phyloP scores from a whole-genome alignment of 1,140 invertebrate genomes.

The Xylocopa sonorina region DNA sequence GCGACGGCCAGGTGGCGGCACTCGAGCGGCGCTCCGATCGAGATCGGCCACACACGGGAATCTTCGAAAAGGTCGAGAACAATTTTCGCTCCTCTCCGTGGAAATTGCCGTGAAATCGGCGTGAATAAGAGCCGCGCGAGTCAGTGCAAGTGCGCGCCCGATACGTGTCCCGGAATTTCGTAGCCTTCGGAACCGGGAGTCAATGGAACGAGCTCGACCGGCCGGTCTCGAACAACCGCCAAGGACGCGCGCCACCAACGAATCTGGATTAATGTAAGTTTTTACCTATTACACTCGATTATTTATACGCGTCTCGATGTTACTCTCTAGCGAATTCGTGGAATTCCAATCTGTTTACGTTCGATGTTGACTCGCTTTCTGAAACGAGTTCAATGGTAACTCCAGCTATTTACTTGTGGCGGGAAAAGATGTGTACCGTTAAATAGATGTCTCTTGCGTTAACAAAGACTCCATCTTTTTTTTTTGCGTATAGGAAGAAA shows the following conservation, averaged over 20 bases:
- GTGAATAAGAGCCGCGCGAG: neutral
- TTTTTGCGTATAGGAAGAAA: too few species aligned
- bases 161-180: conserved; percentile 1
- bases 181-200: neutral
- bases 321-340: neutral
- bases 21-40: conserved; percentile 41
- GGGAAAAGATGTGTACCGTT: neutral
- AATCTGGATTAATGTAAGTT: neutral
- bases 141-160: neutral
- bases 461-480: too few species aligned
- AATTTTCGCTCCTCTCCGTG: conserved; percentile 3
- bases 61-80: neutral
- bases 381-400: too few species aligned
- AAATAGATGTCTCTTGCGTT: neutral
- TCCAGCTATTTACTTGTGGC: neutral
- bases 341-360: neutral
- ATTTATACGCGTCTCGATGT: conserved; percentile 17
- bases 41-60: conserved; percentile 17
- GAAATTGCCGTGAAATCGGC: conserved; percentile 31
- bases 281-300: neutral
- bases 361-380: neutral
- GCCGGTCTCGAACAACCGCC: conserved; percentile 15
- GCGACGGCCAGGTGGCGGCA: conserved; percentile 56
- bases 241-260: neutral
- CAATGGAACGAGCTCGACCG: neutral